phyloP scores from a whole-genome alignment of 2,113 vertebrate genomes.

The Podilymbus podiceps region DNA sequence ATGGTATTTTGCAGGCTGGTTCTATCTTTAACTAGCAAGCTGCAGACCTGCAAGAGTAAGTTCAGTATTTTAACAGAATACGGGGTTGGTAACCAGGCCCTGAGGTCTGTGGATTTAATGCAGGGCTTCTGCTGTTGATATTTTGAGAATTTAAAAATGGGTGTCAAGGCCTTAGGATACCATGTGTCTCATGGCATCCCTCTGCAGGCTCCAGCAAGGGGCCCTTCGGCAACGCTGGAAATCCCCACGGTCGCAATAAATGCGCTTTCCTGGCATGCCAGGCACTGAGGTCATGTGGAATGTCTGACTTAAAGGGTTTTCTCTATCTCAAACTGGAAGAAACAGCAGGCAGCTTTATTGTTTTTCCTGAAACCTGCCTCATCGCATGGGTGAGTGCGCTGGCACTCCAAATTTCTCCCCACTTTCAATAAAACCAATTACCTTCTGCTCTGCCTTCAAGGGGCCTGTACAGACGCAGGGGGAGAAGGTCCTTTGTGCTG shows the following conservation, averaged over 20 bases:
- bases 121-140: not conserved
- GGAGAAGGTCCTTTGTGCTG: not conserved
- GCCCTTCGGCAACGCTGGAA: not conserved
- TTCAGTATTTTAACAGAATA: not conserved
- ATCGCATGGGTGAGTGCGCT: not conserved
- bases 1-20: not conserved
- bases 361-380: not conserved
- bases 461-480: too few relatives aligned
- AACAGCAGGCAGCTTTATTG: not conserved
- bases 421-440: not conserved
- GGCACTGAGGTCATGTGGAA: constrained; percentile 22
- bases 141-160: not conserved
- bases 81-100: not conserved
- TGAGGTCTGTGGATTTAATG: not conserved
- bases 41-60: not conserved
- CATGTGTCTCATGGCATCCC: not conserved
- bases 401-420: not conserved
- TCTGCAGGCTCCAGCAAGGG: not conserved
- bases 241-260: not conserved
- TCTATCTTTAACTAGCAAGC: not conserved
- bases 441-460: not conserved
- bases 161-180: not conserved
- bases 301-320: constrained; percentile 30
- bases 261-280: constrained; percentile 10
- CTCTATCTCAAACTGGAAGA: constrained; percentile 29